Evolutionary conservation across 2,113 vertebrate genomes (phyloP), one percentile per base, ranked within the genome.

Genomic region (Equus przewalskii): DNA sequence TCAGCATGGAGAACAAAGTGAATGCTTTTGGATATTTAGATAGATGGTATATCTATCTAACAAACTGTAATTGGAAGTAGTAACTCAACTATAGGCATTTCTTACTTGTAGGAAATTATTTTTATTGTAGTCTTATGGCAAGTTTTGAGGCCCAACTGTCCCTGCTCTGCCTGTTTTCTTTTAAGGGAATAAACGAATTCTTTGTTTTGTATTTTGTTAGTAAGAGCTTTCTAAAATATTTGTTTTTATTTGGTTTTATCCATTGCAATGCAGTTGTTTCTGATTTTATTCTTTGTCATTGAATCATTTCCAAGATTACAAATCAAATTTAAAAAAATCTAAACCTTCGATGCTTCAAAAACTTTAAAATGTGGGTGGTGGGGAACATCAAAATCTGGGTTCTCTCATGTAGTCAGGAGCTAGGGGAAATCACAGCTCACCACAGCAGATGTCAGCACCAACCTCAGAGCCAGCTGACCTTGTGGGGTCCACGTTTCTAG

Each of bases 21-120:
- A 89, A 18, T 70, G 41, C 65, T 96, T 88, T 67, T 95, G 76
- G 91, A 89, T 94, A 70, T 95, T 88, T 97, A 93, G 97, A 95
- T 94, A 92, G 79, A 96, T 72, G 78, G 58, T 78, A 28, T 51
- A 81, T 90, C 56, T 84, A 96, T 41, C 36, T 41, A 93, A 94
- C 92, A 96, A 49, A 41, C 36, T 87, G 44, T 92, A 94, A 97
- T 82, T 92, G 89, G 85, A 97, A 62, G 72, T 79, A 84, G 81
- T 69, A n/a, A 90, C 92, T 97, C 84, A 95, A 51, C 54, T 95
- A 9, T 91, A 78, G 97, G 64, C 96, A 64, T 75, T 93, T 97
- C 93, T 98, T 96, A 86, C 87, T 92, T 87, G 75, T 8, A 84
- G 96, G 83, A 96, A 97, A 96, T 88, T 78, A 44, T 51, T 96